These are phyloP conservation scores for Halocynthia roretzi DNA, from an alignment of 23 tunicate species.

Conservation along the genomic window DNA sequence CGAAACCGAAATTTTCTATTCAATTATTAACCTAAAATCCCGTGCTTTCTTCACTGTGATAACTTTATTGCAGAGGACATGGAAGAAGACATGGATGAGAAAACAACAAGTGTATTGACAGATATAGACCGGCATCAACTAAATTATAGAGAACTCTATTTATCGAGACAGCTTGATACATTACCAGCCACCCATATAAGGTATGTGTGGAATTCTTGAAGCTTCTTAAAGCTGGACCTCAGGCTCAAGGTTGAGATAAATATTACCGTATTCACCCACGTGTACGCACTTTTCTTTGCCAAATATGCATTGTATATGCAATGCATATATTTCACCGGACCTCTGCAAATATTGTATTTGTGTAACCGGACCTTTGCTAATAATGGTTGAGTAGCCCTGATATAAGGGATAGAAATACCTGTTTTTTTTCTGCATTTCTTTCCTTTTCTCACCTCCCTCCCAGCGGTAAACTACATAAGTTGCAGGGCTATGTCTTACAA, in stretches of 20 bases:
- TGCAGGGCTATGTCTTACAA: too few relatives aligned
- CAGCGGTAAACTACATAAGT: too few relatives aligned
- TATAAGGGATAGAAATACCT: too few relatives aligned
- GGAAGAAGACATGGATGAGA: conserved; percentile 92
- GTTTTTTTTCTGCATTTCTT: too few relatives aligned
- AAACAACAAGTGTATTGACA: conserved; percentile 60
- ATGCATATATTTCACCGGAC: too few relatives aligned
- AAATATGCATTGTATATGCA: background rate
- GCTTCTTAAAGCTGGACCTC: too few relatives aligned
- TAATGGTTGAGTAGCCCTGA: too few relatives aligned
- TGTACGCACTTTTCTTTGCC: background rate
- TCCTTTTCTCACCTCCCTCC: too few relatives aligned
- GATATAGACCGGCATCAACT: conserved; percentile 83
- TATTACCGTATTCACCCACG: background rate
- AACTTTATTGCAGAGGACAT: conserved; percentile 69
- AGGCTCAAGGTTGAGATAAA: too few relatives aligned
- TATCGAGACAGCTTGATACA: conserved; percentile 85
- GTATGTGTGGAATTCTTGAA: conserved; percentile 5
- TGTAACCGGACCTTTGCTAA: too few relatives aligned
- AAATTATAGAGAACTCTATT: conserved; percentile 87
- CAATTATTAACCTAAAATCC: background rate
- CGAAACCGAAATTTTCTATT: background rate
- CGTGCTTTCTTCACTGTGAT: too few relatives aligned
- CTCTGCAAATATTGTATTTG: too few relatives aligned
- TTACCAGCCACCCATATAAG: conserved; percentile 88